phyloP scores from a whole-genome alignment of 2,888 invertebrate genomes.

The Caprella mutica region DNA sequence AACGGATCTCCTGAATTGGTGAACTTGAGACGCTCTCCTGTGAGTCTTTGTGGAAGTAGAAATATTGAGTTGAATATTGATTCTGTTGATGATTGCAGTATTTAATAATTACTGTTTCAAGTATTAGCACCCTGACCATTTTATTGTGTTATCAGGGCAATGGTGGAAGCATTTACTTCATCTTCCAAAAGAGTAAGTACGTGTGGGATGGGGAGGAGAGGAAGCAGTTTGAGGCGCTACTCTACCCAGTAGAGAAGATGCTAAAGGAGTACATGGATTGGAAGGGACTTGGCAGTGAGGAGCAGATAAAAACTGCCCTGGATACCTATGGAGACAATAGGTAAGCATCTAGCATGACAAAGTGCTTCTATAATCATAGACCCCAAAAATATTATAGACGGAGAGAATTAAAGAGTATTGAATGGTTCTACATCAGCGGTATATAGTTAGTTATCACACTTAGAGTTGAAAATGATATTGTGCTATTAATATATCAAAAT shows the following conservation, averaged over 20 bases:
- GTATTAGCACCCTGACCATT: no score
- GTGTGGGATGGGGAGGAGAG: conserved; percentile 66
- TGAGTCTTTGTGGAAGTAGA: conserved; percentile 12
- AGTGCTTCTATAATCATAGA: not conserved
- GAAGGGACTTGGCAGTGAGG: conserved; percentile 77
- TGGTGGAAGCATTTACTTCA: conserved; percentile 59
- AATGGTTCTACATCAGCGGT: no score
- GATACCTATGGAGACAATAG: conserved; percentile 80
- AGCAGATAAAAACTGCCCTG: conserved; percentile 60
- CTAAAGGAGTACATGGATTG: conserved; percentile 64
- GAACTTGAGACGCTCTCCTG: conserved; percentile 45
- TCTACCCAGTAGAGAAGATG: conserved; percentile 67
- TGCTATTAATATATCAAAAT: no score
- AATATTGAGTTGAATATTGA: no score
- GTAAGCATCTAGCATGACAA: no score
- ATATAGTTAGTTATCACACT: no score
- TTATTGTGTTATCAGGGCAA: conserved; percentile 12
- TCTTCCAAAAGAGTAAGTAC: conserved; percentile 97
- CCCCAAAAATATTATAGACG: no score
- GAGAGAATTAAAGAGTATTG: no score
- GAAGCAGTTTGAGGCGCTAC: conserved; percentile 64
- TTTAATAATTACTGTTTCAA: no score
- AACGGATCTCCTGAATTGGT: conserved; percentile 96
- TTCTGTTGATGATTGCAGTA: no score
- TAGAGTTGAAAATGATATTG: no score